A percentile compares a stretch with the other conserved stretches of the same genome.
Evolutionary conservation across 2,888 invertebrate genomes (phyloP).

Genomic region (Osmoderma eremita): DNA sequence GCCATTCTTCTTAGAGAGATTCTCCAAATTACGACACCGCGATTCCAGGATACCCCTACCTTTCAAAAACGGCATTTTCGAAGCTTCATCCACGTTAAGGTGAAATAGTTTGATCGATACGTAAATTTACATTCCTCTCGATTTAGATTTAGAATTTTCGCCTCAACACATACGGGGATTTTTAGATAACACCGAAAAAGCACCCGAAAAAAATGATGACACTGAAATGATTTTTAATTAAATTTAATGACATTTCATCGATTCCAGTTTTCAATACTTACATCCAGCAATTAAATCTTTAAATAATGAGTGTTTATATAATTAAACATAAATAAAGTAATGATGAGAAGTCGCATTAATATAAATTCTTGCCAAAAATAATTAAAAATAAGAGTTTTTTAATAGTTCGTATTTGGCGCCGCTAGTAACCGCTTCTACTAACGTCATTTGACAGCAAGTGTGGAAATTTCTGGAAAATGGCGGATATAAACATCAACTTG

Average conservation of each 20-base stretch:
- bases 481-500: conserved; percentile 44
- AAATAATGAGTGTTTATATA: background rate
- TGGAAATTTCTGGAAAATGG: conserved; percentile 43
- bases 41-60: conserved; percentile 46
- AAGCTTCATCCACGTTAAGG: background rate
- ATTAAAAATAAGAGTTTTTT: too few relatives aligned
- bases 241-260: background rate
- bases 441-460: conserved; percentile 19
- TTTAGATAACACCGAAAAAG: background rate
- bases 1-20: conserved; percentile 67
- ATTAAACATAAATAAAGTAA: background rate
- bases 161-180: background rate
- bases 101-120: conserved; percentile 42
- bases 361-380: background rate
- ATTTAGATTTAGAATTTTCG: conserved; percentile 9
- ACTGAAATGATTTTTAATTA: conserved; percentile 6
- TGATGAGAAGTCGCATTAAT: background rate
- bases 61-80: conserved; percentile 51
- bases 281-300: background rate
- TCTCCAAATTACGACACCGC: conserved; percentile 61
- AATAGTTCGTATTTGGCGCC: background rate
- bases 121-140: conserved; percentile 19
- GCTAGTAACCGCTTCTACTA: background rate
- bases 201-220: background rate
- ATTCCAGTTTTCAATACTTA: background rate